Evolutionary conservation across 2,797 vertebrate species (phyloP).

Genomic region (Acanthiza pusilla): DNA sequence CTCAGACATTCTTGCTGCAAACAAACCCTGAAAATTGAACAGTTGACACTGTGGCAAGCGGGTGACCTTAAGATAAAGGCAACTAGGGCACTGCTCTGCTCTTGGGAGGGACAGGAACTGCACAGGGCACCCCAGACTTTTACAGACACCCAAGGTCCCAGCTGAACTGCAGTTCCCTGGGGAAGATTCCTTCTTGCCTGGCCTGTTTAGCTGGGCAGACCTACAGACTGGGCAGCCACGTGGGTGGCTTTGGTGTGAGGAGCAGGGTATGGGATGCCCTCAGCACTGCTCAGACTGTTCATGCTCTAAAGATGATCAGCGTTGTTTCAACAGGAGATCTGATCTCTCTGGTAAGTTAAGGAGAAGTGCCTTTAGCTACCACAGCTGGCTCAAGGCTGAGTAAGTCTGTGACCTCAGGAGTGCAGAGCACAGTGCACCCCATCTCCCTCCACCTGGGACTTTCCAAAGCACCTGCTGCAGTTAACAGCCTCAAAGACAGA

Average conservation of each 20-base stretch:
- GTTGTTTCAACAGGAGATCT: neutral
- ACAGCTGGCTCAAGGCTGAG: fast-evolving
- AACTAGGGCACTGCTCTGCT: neutral
- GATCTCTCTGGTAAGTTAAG: neutral
- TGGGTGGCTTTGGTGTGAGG: neutral
- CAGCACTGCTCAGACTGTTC: neutral
- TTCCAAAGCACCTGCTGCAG: neutral
- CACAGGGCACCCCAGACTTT: neutral
- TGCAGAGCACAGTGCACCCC: neutral
- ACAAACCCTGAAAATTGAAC: neutral
- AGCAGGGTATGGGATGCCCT: neutral
- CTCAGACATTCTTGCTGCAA: neutral
- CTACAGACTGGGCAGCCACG: neutral
- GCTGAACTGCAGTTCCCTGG: neutral
- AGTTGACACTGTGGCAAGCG: neutral
- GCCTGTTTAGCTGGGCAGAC: neutral
- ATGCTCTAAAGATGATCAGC: neutral
- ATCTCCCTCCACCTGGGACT: neutral
- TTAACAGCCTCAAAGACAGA: neutral
- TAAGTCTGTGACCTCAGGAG: neutral
- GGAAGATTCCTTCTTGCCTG: neutral
- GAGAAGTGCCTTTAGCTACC: neutral
- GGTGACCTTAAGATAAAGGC: neutral
- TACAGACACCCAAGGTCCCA: neutral
- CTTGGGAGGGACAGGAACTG: neutral